Percentiles rank a stretch among this genome's conserved stretches.
Evolutionary conservation across 2,888 invertebrate genomes (phyloP).

Genomic region (Acrobasis repandana): DNA sequence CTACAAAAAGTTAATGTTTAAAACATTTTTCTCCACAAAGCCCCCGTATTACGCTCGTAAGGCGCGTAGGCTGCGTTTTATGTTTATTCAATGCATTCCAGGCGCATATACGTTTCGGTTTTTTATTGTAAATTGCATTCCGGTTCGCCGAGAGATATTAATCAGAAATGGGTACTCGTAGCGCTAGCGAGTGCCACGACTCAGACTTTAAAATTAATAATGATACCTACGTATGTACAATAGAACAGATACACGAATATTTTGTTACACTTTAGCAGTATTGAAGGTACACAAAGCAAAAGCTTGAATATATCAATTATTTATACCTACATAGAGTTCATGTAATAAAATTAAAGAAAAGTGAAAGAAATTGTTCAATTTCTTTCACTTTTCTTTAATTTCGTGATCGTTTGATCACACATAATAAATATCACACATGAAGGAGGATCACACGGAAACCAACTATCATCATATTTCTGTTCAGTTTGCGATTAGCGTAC

Average conservation of each 20-base stretch:
- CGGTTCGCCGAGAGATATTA: conserved; percentile 25
- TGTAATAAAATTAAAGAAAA: too few relatives aligned
- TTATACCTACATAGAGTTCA: too few relatives aligned
- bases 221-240: background rate
- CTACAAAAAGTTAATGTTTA: conserved; percentile 43
- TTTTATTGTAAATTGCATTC: conserved; percentile 28
- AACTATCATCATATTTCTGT: conserved; percentile 2
- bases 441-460: background rate
- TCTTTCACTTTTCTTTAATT: too few relatives aligned
- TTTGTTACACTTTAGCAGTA: too few relatives aligned
- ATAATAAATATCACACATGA: background rate
- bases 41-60: conserved; percentile 34
- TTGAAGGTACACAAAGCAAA: too few relatives aligned
- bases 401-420: too few relatives aligned
- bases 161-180: conserved; percentile 22
- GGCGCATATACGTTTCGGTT: conserved; percentile 36
- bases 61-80: conserved; percentile 31
- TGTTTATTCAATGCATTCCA: conserved; percentile 46
- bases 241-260: background rate
- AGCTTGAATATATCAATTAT: too few relatives aligned
- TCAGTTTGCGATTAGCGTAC: conserved; percentile 26
- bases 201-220: background rate
- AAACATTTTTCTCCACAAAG: conserved; percentile 39
- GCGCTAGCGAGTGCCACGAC: background rate
- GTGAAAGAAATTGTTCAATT: background rate